These are phyloP conservation scores for Nasua narica DNA, from an alignment of 2,797 vertebrate genomes.

Conservation along the genomic window DNA sequence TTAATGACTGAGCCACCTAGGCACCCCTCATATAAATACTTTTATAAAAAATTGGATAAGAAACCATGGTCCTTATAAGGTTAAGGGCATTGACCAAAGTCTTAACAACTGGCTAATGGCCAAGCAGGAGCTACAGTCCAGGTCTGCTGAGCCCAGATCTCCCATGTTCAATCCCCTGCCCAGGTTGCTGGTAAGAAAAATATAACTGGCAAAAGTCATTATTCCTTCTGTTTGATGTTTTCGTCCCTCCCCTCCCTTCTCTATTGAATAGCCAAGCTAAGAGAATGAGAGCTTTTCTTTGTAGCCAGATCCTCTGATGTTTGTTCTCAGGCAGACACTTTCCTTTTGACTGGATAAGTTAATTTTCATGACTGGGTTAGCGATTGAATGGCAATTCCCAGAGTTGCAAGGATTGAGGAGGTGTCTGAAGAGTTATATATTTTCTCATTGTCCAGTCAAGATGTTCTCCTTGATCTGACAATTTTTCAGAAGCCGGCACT, in stretches of 20 bases:
- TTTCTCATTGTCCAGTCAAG: slow-evolving; percentile 41
- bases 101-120: neutral
- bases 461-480: slow-evolving; percentile 35
- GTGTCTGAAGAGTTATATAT: slow-evolving; percentile 25
- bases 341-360: neutral
- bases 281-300: neutral
- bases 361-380: slow-evolving; percentile 36
- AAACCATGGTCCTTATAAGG: neutral
- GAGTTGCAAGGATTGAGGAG: slow-evolving; percentile 1
- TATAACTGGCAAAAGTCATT: neutral
- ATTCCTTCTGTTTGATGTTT: neutral
- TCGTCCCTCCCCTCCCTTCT: neutral
- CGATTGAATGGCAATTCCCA: neutral
- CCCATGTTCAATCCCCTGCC: neutral
- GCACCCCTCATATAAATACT: neutral
- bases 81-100: neutral
- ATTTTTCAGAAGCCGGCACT: slow-evolving; percentile 52
- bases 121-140: neutral
- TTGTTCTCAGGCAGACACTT: neutral
- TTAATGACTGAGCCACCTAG: too few species aligned
- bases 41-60: neutral
- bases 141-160: neutral
- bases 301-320: neutral
- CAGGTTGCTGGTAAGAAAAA: neutral
- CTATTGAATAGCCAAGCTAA: neutral